Conservation (phyloP, 2,888 invertebrate species). For the Thysanoteuthis rhombus region DNA sequence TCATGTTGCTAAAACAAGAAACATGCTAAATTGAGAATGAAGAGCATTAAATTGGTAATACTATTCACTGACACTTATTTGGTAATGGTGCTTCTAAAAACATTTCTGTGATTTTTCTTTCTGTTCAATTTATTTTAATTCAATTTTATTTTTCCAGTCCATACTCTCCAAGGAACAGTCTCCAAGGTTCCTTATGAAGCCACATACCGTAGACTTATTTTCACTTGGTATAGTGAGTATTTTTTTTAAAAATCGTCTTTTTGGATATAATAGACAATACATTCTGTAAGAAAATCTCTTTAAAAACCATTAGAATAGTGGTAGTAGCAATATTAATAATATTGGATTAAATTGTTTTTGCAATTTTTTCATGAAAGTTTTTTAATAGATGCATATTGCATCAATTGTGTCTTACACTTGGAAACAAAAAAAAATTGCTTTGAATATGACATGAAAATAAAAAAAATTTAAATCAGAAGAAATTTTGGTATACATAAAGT, state of each 20-base stretch:
- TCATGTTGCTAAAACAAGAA: too few species aligned
- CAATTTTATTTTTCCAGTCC: slow-evolving; percentile 46
- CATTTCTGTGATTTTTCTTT: not conserved
- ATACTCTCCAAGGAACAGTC: slow-evolving; percentile 56
- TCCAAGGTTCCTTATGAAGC: slow-evolving; percentile 49
- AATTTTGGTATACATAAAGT: too few species aligned
- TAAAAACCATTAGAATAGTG: not conserved
- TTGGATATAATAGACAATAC: not conserved
- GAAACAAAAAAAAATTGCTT: too few species aligned
- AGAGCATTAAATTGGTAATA: too few species aligned
- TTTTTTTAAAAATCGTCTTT: not conserved
- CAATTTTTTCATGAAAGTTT: not conserved
- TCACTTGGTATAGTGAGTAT: slow-evolving; percentile 58
- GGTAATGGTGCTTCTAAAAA: not conserved
- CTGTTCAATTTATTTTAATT: not conserved
- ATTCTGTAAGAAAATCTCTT: not conserved
- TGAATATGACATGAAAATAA: too few species aligned
- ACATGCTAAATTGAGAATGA: too few species aligned
- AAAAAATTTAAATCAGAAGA: too few species aligned
- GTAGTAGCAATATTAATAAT: not conserved
- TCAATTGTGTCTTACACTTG: not conserved
- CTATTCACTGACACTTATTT: not conserved
- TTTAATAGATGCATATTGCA: not conserved
- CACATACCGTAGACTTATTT: slow-evolving; percentile 47
- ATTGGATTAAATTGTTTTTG: too few species aligned